phyloP scores from a whole-genome alignment of 2,888 invertebrate species.

The Cephus pulcher region DNA sequence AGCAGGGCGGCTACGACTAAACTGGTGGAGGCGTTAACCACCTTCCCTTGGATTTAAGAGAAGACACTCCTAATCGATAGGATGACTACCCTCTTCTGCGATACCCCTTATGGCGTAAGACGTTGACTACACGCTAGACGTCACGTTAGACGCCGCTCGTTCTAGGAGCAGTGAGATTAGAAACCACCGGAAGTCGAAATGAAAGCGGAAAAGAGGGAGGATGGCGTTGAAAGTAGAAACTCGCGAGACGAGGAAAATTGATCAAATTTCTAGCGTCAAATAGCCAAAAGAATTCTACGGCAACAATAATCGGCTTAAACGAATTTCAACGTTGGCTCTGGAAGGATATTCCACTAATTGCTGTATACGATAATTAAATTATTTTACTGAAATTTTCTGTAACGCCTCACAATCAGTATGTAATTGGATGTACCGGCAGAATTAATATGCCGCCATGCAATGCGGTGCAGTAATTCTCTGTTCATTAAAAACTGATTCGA shows the following conservation, averaged over 20 bases:
- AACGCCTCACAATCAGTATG: background rate
- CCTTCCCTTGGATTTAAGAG: slow-evolving; percentile 1
- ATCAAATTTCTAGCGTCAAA: background rate
- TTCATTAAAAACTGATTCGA: background rate
- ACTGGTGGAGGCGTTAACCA: slow-evolving; percentile 7
- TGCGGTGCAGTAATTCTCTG: background rate
- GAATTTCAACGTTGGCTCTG: background rate
- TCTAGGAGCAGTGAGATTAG: no score
- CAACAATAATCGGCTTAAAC: background rate
- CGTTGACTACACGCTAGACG: no score
- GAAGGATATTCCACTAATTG: background rate
- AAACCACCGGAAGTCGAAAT: no score
- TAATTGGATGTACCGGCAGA: background rate
- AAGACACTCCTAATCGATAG: slow-evolving; percentile 1
- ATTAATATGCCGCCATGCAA: background rate
- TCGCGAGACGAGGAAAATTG: no score
- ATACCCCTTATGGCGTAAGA: no score
- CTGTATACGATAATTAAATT: background rate
- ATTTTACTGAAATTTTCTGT: background rate
- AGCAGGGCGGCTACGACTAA: background rate
- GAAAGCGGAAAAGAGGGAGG: no score
- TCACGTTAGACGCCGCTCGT: no score
- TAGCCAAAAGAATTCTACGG: background rate
- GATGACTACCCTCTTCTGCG: no score
- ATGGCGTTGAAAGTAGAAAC: no score